phyloP scores from a whole-genome alignment of 2,113 vertebrate genomes.

The Channa argus region DNA sequence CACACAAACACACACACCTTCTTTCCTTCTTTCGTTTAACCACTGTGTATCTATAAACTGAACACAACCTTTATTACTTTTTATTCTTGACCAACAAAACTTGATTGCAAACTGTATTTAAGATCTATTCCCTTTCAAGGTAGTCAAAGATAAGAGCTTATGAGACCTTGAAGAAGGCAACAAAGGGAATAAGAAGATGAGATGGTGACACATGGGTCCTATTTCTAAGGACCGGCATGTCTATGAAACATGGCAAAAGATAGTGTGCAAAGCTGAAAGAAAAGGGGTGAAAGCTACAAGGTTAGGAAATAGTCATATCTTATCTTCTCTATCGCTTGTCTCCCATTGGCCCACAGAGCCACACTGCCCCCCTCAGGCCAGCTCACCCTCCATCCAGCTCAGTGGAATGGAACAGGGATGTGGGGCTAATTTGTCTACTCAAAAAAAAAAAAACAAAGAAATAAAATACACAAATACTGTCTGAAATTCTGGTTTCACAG shows the following conservation, averaged over 20 bases:
- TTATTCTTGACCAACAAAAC: not conserved
- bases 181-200: slow-evolving; percentile 3
- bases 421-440: not conserved
- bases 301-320: slow-evolving; percentile 29
- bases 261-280: not conserved
- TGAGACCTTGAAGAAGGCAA: slow-evolving; percentile 10
- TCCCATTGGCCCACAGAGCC: slow-evolving; percentile 53
- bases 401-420: not conserved
- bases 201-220: slow-evolving; percentile 3
- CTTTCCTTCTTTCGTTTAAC: not conserved
- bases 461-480: not conserved
- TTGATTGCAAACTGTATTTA: slow-evolving; percentile 5
- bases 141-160: not conserved
- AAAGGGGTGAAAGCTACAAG: slow-evolving; percentile 13
- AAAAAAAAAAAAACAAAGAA: too few species aligned
- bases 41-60: not conserved
- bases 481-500: slow-evolving; percentile 5
- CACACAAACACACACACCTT: not conserved
- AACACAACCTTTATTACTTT: not conserved
- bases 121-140: not conserved
- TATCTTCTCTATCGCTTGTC: slow-evolving; percentile 15
- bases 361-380: slow-evolving; percentile 75
- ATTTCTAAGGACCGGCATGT: slow-evolving; percentile 7
- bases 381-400: not conserved
- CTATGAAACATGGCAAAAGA: not conserved